A percentile compares a stretch with the other conserved stretches of the same genome.
Conservation (phyloP, 2,113 vertebrate genomes). For the Lophotis ruficrista region DNA sequence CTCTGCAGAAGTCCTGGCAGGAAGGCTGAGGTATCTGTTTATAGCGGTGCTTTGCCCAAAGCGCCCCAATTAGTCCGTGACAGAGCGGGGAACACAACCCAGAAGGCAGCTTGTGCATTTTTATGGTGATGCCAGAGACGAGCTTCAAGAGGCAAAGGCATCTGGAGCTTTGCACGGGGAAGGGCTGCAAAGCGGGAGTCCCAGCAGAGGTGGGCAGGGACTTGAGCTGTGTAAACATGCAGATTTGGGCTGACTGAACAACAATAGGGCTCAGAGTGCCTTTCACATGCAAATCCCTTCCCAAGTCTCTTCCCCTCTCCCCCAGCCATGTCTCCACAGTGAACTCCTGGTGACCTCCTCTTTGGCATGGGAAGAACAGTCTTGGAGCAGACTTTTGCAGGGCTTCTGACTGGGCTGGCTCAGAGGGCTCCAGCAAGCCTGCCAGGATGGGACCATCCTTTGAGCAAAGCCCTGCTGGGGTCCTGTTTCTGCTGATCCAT, state of each 20-base stretch:
- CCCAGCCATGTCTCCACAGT: not conserved
- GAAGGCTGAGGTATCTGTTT: not conserved
- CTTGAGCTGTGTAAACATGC: not conserved
- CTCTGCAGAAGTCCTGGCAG: not conserved
- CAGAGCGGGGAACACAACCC: not conserved
- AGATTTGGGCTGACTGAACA: not conserved
- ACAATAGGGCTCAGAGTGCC: constrained; percentile 38
- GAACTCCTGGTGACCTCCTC: constrained; percentile 62
- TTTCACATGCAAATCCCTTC: constrained; percentile 69
- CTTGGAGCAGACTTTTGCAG: not conserved
- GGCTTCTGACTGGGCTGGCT: not conserved
- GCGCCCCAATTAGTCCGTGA: fast-evolving
- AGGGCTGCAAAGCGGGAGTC: not conserved
- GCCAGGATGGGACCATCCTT: not conserved
- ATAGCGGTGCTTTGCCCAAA: not conserved
- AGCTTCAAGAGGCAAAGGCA: not conserved
- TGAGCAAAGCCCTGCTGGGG: not conserved
- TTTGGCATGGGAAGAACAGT: not conserved
- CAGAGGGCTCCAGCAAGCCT: not conserved
- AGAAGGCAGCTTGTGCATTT: not conserved
- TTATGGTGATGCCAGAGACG: fast-evolving
- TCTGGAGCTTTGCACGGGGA: fast-evolving
- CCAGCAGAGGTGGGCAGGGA: not conserved
- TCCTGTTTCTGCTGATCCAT: not conserved
- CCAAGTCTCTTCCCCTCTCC: not conserved